Conservation (phyloP, 2,113 vertebrate genomes). For the Rhynchopsitta pachyrhyncha region DNA sequence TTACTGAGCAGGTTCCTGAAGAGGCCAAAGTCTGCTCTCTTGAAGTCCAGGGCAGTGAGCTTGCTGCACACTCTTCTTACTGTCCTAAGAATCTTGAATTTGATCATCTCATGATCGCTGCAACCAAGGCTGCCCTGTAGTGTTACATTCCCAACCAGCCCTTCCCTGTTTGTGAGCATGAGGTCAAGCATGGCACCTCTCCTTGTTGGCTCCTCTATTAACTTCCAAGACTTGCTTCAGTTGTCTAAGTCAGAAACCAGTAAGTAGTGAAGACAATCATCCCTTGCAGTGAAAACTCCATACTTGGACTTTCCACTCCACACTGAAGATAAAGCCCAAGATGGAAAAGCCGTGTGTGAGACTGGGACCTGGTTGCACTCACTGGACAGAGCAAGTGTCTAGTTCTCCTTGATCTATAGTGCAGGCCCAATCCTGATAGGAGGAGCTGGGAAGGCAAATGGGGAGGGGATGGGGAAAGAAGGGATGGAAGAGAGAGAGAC, state of each 20-base stretch:
- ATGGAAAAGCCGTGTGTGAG: rapidly evolving
- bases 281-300: background rate
- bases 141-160: no score
- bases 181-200: no score
- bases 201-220: background rate
- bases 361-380: rapidly evolving
- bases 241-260: background rate
- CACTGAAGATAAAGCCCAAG: background rate
- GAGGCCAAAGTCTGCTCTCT: no score
- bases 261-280: background rate
- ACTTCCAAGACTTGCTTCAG: background rate
- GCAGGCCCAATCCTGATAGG: rapidly evolving
- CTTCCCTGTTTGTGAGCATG: no score
- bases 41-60: no score
- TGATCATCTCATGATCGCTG: no score
- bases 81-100: no score
- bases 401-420: background rate
- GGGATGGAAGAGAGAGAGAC: background rate
- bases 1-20: no score
- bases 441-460: background rate
- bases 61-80: no score
- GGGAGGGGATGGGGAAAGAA: rapidly evolving
- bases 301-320: background rate
- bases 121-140: no score
- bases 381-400: background rate